Evolutionary conservation across 2,797 vertebrate species (phyloP), one percentile per base, ranked within the genome.

Genomic region (Labroides dimidiatus): DNA sequence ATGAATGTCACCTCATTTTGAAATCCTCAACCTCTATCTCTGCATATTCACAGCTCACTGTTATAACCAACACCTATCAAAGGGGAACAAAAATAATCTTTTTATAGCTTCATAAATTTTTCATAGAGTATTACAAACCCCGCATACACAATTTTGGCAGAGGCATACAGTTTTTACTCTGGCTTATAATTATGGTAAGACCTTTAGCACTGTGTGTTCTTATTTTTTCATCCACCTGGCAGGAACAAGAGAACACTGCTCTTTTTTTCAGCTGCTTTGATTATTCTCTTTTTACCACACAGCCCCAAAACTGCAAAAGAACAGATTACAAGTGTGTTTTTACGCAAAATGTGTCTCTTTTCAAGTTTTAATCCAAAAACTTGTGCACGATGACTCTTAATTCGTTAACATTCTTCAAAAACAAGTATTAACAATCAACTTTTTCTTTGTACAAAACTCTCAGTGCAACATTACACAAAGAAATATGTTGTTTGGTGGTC

Each of bases 31-130:
- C 58, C 62, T 43, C 20, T 10, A 68, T 20, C 47, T 70, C 37
- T 70, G 57, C 47, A 69, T 21, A 77, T 58, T 39, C 59, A 55
- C 27, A 64, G 16, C 37, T 54, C 64, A 21, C 62, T 61, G 69
- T 72, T 62, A 65, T 61, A 64, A 66, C 44, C 2, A n/a, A 33
- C 42, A 75, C 30, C 50, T 82, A 75, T 66, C 45, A 55, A 72
- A 64, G 30, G 43, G 48, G 72, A 50, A 60, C 59, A 70, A 69
- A 72, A 60, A 15, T 16, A 15, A 23, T 30, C 43, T 56, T 60
- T 85, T 81, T 86, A 69, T 70, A 65, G 59, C 60, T 1, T 15
- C 30, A 85, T 85, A 74, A 87, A 88, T 88, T 74, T 88, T 90
- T 87, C 81, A 89, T 80, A 27, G 36, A 53, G 50, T 64, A 72